These are phyloP conservation scores for Pituophis catenifer DNA, from an alignment of 2,113 vertebrate genomes.

Conservation along the genomic window DNA sequence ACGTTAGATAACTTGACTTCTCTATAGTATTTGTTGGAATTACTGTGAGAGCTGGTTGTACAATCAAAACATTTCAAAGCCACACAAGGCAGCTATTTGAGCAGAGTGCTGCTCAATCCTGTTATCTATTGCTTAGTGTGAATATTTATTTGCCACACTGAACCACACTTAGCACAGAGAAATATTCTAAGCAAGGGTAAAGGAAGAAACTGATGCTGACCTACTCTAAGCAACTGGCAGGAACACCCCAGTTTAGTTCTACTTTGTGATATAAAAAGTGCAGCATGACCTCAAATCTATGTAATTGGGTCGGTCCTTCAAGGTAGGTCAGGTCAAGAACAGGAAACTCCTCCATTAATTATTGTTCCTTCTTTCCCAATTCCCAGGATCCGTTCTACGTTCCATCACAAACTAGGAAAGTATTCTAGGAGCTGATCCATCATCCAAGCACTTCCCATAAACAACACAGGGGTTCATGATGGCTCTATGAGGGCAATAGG, in stretches of 20 bases:
- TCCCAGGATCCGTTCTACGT: not conserved
- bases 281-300: not conserved
- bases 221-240: not conserved
- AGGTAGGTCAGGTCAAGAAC: not conserved
- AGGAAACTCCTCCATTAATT: not conserved
- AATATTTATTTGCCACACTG: not conserved
- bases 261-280: not conserved
- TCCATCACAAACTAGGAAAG: not conserved
- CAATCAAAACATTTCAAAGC: slow-evolving; percentile 4
- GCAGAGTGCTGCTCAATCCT: not conserved
- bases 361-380: not conserved
- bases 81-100: not conserved
- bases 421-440: not conserved
- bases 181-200: not conserved
- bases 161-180: not conserved
- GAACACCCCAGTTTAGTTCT: not conserved
- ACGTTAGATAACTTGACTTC: not conserved
- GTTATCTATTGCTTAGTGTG: not conserved
- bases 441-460: not conserved
- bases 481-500: not conserved
- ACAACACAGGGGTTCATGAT: not conserved
- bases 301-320: not conserved
- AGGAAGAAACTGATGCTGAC: not conserved
- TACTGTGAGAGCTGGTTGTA: not conserved
- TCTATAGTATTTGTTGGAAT: not conserved